Evolutionary conservation across 1,140 invertebrate species (phyloP), one percentile per base, ranked within the genome.

Genomic region (Trachymyrmex septentrionalis): DNA sequence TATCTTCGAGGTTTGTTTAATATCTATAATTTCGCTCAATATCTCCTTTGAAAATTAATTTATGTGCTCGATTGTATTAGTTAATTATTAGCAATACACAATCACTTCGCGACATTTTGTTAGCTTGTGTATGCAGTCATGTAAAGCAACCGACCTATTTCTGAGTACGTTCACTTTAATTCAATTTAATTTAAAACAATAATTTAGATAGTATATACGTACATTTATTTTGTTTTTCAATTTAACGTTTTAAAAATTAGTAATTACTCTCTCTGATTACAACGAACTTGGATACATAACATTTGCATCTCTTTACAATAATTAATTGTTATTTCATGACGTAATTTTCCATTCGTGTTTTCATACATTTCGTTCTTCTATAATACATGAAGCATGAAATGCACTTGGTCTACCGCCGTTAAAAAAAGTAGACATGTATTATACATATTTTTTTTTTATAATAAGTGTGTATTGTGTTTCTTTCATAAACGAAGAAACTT

Each of bases 41-140:
- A 50, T 2, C 10, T 14, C 21, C n/a, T 64, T 48, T n/a, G 2
- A 63, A n/a, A 48, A 50, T 78, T 38, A 38, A 38, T 3, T 3
- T 48, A 27, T 27, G 38, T 44, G 9, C 30, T 38, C 34, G 44
- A 34, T 4, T 44, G 12, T 34, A 50, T 77, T 16, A 63, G 24
- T 21, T 63, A 61, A 61, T 76, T 78, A 78, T 64, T 21, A 30
- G 6, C 1, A 12, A 64, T n/a, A 64, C 3, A 19, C 57, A 16
- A 63, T 64, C 44, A 73, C 48, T 72, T 72, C 19, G 44, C 48
- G 71, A 73, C 59, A 64, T 50, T 77, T 77, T 9, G 21, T 24
- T 64, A 6, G 14, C 30, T 59, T 7, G 19, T 64, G 50, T 27
- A 63, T 21, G 44, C 44, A 78, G 30, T 50, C 12, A 21, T 27